Base-by-base conservation (phyloP, 2,113 vertebrate genomes). In the Psittacara wagleri region DNA sequence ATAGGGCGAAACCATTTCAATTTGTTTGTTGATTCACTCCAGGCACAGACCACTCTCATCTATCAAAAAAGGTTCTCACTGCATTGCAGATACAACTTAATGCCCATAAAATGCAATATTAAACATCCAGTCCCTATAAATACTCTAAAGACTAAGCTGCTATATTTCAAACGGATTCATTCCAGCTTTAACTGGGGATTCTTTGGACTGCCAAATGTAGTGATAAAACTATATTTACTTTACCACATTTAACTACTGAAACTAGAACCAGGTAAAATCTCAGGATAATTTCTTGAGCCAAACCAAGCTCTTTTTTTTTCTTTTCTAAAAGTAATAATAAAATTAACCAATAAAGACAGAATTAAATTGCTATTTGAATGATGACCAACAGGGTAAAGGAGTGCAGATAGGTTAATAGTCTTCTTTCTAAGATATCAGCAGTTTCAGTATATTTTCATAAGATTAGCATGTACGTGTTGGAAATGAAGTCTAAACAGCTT, bases 61-160 rank as follows among this genome's bases (percentile, higher is more conserved):
- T 69, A 20, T 74, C 27, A 77, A 17, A 77, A 92, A 55, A 48
- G 4, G 2, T 63, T 88, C 90, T 70, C 31, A 51, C 11, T 64
- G 28, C 39, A 39, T 43, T 92, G 39, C 17, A 48, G 28, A 72
- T 76, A 75, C 3, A 62, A 75, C 18, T 66, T 28, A 63, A 23
- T 81, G 54, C 35, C 61, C 46, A 70, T 88, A 94, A 97, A 94
- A 81, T 35, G 33, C 43, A 62, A 17, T 81, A 70, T 80, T 74
- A 83, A 94, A 70, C 62, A 86, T 67, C 17, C 46, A 90, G 46
- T 83, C 57, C 12, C 35, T 75, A 86, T 81, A 94, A 95, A 91
- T 75, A 62, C 43, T 78, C n/a, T 59, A 39, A 74, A 81, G 61
- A 84, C n/a, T 83, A 88, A 88, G 37, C 31, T 83, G 41, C 15